Conservation (phyloP, 2,113 vertebrate genomes). For the Kryptolebias marmoratus region DNA sequence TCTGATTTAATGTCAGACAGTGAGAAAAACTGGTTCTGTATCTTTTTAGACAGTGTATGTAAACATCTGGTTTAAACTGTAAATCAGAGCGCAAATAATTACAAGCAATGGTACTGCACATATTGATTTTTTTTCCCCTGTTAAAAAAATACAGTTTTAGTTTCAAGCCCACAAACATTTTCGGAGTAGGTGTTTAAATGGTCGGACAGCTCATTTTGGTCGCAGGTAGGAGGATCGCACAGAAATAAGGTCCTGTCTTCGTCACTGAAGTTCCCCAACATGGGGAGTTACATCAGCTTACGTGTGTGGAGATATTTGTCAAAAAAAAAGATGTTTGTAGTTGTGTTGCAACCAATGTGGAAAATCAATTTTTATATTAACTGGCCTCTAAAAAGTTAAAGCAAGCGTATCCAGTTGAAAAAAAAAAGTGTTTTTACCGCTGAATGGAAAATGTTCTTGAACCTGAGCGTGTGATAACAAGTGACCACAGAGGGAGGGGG, state of each 20-base stretch:
- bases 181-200: slow-evolving; percentile 63
- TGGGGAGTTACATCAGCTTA: slow-evolving; percentile 46
- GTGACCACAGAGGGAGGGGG: slow-evolving; percentile 46
- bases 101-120: no score
- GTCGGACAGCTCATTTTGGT: slow-evolving; percentile 57
- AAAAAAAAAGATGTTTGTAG: slow-evolving; percentile 24
- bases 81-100: no score
- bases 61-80: no score
- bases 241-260: slow-evolving; percentile 61
- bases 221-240: slow-evolving; percentile 57
- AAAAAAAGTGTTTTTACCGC: slow-evolving; percentile 10
- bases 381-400: slow-evolving; percentile 10
- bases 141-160: slow-evolving; percentile 23
- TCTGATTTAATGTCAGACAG: no score
- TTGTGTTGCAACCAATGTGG: not conserved
- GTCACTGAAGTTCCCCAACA: slow-evolving; percentile 45
- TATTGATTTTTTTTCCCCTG: no score
- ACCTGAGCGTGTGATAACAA: slow-evolving; percentile 65
- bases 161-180: slow-evolving; percentile 62
- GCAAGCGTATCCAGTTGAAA: slow-evolving; percentile 12
- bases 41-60: no score
- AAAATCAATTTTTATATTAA: slow-evolving; percentile 17
- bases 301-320: slow-evolving; percentile 46
- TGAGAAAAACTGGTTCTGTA: no score
- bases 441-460: slow-evolving; percentile 66